phyloP scores from a whole-genome alignment of 2,888 invertebrate genomes.

The Drosophila leonis region DNA sequence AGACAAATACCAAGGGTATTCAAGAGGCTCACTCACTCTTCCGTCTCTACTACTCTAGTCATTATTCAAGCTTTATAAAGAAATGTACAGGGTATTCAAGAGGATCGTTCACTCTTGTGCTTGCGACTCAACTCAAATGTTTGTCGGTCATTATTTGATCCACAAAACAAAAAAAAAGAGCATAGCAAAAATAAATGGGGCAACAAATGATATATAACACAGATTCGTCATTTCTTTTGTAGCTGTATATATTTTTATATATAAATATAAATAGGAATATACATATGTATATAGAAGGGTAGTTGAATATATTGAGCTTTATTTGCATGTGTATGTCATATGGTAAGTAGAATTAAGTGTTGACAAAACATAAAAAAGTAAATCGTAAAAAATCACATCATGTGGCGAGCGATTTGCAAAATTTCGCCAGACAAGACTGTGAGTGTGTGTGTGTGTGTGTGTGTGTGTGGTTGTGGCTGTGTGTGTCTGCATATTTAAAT shows the following conservation, averaged over 20 bases:
- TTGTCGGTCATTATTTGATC: conserved; percentile 44
- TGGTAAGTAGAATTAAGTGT: conserved; percentile 45
- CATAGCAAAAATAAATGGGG: conserved; percentile 5
- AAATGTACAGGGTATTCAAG: conserved; percentile 6
- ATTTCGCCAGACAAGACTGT: conserved; percentile 19
- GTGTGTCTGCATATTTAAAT: conserved; percentile 61
- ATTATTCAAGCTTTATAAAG: neutral
- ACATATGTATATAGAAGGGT: conserved; percentile 7
- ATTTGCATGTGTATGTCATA: conserved; percentile 22
- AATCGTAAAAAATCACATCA: conserved; percentile 47
- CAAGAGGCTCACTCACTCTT: too few relatives aligned
- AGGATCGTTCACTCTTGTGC: conserved; percentile 2
- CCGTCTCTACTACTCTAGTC: neutral
- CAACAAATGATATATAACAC: conserved; percentile 22
- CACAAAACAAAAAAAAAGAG: conserved; percentile 16
- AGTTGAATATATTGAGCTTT: conserved; percentile 8
- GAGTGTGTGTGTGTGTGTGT: conserved; percentile 12
- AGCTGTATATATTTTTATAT: neutral
- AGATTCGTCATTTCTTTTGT: conserved; percentile 35
- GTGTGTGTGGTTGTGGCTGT: too few relatives aligned
- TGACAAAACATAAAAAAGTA: conserved; percentile 33
- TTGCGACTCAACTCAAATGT: conserved; percentile 1
- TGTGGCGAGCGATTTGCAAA: conserved; percentile 49
- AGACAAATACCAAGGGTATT: too few relatives aligned
- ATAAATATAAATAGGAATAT: neutral